Conservation (phyloP, 2,113 vertebrate species). For the Pristiophorus japonicus region DNA sequence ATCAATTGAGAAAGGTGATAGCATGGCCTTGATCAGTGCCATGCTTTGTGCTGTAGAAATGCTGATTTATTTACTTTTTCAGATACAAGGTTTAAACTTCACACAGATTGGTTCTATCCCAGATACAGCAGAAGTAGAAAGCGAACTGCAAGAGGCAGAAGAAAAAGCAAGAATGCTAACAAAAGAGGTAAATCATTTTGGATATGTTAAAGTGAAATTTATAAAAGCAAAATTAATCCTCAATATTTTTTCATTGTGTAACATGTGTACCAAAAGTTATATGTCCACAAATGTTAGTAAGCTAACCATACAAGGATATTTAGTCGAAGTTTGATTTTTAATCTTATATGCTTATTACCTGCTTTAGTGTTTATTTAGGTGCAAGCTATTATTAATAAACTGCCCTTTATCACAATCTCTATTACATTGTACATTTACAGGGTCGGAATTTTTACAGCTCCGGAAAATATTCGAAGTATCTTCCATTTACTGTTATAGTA, state of each 20-base stretch:
- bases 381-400: neutral
- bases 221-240: neutral
- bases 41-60: neutral
- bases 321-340: neutral
- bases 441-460: neutral
- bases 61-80: neutral
- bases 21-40: neutral
- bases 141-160: neutral
- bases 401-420: neutral
- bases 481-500: neutral
- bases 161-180: neutral
- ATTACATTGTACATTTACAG: neutral
- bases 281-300: neutral
- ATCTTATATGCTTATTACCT: neutral
- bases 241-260: neutral
- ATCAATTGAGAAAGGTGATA: neutral
- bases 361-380: neutral
- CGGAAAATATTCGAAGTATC: neutral
- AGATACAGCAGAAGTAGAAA: neutral
- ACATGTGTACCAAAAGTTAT: neutral
- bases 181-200: neutral
- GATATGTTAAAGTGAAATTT: neutral
- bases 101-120: neutral
- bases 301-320: neutral
- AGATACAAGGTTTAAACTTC: slow-evolving; percentile 15